Base-by-base conservation (phyloP, 2,797 vertebrate species). In the Poecilia velifera region DNA sequence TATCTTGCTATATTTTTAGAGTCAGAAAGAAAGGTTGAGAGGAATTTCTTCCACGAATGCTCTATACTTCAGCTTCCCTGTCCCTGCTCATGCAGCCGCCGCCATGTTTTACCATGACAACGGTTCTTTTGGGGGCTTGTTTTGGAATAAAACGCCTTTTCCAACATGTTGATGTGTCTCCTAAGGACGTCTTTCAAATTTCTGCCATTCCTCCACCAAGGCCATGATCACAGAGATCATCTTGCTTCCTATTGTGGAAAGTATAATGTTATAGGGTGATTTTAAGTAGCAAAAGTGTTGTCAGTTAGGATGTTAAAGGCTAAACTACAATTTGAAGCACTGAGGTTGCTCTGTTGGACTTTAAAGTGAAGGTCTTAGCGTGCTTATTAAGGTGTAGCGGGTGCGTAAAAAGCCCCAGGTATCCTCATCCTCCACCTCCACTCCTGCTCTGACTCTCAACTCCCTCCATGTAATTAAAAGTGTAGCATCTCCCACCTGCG, bases 391-490 rank as follows among this genome's bases (percentile, higher is more conserved):
- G 93, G 92, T 92, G 84, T 81, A 75, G 18, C 12, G 49, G 89
- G 82, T 84, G 88, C 89, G 86, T 18, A 92, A 92, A 94, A 86
- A 90, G 84, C 92, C 92, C 77, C 73, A 82, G 91, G 93, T 91
- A 59, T 87, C 82, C 79, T 53, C 78, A 82, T 77, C 76, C 53
- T 62, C 72, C 59, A 72, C 73, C 75, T 43, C 73, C n/a, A 46
- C 78, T 28, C 28, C 82, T 28, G 53, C 84, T 85, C 73, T 86
- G 84, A 83, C 22, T 84, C 80, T 90, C 80, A 86, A 82, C 93
- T 90, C 88, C 84, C 86, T 90, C 89, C 79, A 78, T 89, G 91
- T 93, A 93, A 95, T 96, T 95, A 95, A 94, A 94, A 91, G 92
- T 91, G 90, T 89, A 88, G 92, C 81, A 90, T 89, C 49, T 79